Base-by-base conservation (phyloP, 2,888 invertebrate species). In the Drosophila recens region DNA sequence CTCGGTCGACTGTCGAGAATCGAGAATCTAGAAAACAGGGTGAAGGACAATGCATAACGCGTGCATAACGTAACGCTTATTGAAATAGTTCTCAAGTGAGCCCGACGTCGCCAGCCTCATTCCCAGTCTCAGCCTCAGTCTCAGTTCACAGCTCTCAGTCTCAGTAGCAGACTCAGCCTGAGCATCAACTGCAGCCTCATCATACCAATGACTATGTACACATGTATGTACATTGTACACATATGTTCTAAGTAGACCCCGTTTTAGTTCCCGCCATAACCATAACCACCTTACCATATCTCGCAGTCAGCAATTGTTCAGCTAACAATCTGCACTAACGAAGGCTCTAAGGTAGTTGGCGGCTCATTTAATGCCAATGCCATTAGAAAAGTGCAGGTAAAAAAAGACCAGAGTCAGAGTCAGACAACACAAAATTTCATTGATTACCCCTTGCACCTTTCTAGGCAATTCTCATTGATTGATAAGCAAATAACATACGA, bases 51-150 rank as follows among this genome's bases (percentile, higher is more conserved):
- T 67, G 75, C 85, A 38, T 38, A 38, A 38, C n/a, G 85, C 88
- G 82, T 87, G 77, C 82, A 82, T 87, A 86, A 75, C 86, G 90
- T 63, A 67, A 75, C 86, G 90, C 82, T 86, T 89, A 86, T 86
- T 86, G 89, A 89, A 86, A 89, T 86, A 86, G 89, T 89, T 86
- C 80, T 85, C 74, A 86, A 86, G 88, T 86, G 89, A 89, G 83
- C 86, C 75, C 83, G 72, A 72, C 80, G 77, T 70, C 83, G 89
- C 63, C 72, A 70, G 61, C 64, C 56, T 65, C 58, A 59, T 58
- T 62, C 34, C 63, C 58, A 59, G 61, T 62, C 34, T n/a, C 46
- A 64, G n/a, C 4, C 36, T 23, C 58, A 46, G 45, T 48, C 48
- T 38, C 72, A 63, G 59, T 61, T 43, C 30, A 23, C 17, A 40